These are phyloP conservation scores for Odontesthes bonariensis DNA, from an alignment of 2,113 vertebrate genomes.

Conservation along the genomic window DNA sequence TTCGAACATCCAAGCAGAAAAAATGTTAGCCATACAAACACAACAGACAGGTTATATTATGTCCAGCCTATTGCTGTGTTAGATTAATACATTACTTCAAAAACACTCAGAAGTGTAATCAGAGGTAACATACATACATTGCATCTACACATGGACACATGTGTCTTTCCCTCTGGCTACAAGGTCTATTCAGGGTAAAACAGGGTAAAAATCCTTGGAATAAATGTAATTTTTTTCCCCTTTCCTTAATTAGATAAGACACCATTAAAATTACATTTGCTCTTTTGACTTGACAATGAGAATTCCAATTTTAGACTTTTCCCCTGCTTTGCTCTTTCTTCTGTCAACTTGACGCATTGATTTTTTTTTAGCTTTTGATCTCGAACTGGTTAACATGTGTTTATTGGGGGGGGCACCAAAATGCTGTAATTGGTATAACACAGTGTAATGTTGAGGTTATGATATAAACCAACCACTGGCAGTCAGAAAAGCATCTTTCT, in stretches of 20 bases:
- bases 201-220: constrained; percentile 38
- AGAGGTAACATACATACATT: not conserved
- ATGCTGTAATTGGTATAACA: not conserved
- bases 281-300: constrained; percentile 48
- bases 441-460: not conserved
- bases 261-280: constrained; percentile 55
- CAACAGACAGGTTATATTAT: not conserved
- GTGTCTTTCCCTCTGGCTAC: constrained; percentile 24
- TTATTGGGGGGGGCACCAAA: not conserved
- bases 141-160: not conserved
- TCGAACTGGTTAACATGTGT: not conserved
- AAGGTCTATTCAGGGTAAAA: constrained; percentile 36
- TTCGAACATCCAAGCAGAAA: constrained; percentile 27
- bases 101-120: constrained; percentile 15
- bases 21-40: constrained; percentile 17
- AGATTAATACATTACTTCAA: not conserved
- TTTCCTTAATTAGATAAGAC: constrained; percentile 47
- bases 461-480: not conserved
- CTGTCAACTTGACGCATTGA: not conserved
- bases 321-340: constrained; percentile 9
- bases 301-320: constrained; percentile 5
- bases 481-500: not conserved
- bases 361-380: not conserved
- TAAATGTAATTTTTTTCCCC: constrained; percentile 44
- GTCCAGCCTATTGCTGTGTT: constrained; percentile 1